These are phyloP conservation scores for Pinna nobilis DNA, from an alignment of 1,140 invertebrate species.

Conservation along the genomic window DNA sequence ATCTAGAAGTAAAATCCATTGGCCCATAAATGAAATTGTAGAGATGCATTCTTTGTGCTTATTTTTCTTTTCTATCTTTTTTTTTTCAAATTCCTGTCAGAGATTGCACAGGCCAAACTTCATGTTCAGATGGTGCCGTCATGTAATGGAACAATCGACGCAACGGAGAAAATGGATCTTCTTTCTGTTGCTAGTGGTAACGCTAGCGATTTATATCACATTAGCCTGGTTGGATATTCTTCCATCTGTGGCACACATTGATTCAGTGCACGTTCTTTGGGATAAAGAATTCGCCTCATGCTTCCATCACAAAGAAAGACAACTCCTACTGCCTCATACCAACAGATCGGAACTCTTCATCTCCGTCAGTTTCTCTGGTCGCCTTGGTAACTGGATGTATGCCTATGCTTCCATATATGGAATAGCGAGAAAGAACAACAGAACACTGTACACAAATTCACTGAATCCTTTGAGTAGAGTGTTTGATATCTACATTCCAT, in stretches of 20 bases:
- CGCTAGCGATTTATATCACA: constrained; percentile 5
- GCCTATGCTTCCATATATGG: constrained; percentile 46
- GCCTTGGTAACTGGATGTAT: constrained; percentile 53
- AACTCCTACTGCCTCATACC: not conserved
- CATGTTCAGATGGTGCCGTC: no score
- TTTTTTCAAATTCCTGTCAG: no score
- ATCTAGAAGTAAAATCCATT: no score
- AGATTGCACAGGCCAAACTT: no score
- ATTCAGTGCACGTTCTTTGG: constrained; percentile 5
- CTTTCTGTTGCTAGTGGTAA: no score
- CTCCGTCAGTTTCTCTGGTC: constrained; percentile 20
- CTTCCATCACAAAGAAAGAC: not conserved
- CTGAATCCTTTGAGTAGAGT: not conserved
- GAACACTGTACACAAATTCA: constrained; percentile 14
- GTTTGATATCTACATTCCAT: not conserved
- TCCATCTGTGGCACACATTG: constrained; percentile 19
- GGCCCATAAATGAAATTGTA: no score
- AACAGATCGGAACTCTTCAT: not conserved
- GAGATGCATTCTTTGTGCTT: no score
- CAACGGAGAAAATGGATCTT: no score
- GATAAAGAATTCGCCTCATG: constrained; percentile 18
- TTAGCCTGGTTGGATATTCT: constrained; percentile 7
- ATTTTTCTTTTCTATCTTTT: no score
- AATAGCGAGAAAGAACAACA: constrained; percentile 36
- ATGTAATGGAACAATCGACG: no score